Evolutionary conservation across 2,888 invertebrate genomes (phyloP).

Genomic region (Scaptomyza polygonia): DNA sequence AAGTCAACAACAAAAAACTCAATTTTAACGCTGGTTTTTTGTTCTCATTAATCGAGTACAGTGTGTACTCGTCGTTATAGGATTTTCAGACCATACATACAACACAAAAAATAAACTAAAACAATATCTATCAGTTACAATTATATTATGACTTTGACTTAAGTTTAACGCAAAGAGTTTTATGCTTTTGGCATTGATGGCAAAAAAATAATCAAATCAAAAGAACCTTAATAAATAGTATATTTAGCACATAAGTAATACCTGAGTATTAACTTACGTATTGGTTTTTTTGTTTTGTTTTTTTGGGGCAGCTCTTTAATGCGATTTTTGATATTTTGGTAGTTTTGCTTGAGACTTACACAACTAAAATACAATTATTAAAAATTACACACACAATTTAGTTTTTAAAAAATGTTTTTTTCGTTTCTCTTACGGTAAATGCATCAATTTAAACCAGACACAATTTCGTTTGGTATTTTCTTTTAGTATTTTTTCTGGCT

Average conservation of each 20-base stretch:
- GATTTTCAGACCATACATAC: slow-evolving; percentile 46
- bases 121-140: slow-evolving; percentile 51
- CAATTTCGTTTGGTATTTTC: slow-evolving; percentile 17
- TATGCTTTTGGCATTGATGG: slow-evolving; percentile 68
- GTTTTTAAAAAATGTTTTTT: background rate
- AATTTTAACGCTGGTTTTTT: slow-evolving; percentile 28
- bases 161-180: slow-evolving; percentile 63
- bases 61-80: slow-evolving; percentile 37
- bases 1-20: slow-evolving; percentile 33
- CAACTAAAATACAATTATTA: slow-evolving; percentile 66
- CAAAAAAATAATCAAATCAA: slow-evolving; percentile 52
- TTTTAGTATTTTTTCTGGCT: slow-evolving; percentile 36
- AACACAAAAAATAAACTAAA: slow-evolving; percentile 13
- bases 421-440: slow-evolving; percentile 24
- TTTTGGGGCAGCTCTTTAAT: background rate
- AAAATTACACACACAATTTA: slow-evolving; percentile 57
- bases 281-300: slow-evolving; percentile 12
- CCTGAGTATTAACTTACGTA: slow-evolving; percentile 2
- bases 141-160: slow-evolving; percentile 74
- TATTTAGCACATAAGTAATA: slow-evolving; percentile 9
- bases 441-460: slow-evolving; percentile 28
- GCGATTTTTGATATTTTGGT: slow-evolving; percentile 64
- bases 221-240: slow-evolving; percentile 35
- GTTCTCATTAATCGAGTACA: slow-evolving; percentile 18
- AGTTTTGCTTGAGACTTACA: slow-evolving; percentile 50